Conservation (phyloP, 2,888 invertebrate species). For the Mycalesis mineus region DNA sequence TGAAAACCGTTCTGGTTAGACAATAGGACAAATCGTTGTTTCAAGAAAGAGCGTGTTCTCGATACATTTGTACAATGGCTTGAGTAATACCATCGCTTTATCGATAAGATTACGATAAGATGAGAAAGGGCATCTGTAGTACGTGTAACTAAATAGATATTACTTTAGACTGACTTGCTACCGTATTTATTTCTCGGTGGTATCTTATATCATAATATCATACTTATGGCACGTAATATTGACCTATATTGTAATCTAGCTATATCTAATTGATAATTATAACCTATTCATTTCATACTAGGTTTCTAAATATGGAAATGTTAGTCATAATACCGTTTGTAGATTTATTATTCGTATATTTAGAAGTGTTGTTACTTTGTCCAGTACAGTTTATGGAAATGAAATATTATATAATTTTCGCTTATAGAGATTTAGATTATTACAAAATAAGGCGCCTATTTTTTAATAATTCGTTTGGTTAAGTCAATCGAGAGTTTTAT, state of each 20-base stretch:
- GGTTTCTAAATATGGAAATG: not conserved
- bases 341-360: too few species aligned
- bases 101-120: not conserved
- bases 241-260: not conserved
- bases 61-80: not conserved
- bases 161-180: not conserved
- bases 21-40: not conserved
- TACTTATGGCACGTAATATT: slow-evolving; percentile 3
- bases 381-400: too few species aligned
- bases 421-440: too few species aligned
- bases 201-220: not conserved
- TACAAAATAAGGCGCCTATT: too few species aligned
- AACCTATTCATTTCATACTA: slow-evolving; percentile 4
- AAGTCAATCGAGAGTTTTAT: too few species aligned
- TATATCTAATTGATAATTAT: slow-evolving; percentile 1
- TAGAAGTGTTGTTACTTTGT: too few species aligned
- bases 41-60: not conserved
- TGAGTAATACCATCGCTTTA: not conserved
- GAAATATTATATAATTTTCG: too few species aligned
- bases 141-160: not conserved
- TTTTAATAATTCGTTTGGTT: too few species aligned
- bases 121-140: not conserved
- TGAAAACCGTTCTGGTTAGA: not conserved
- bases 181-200: not conserved
- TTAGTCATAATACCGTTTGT: not conserved